Conservation (phyloP, 2,888 invertebrate species). For the Chrysina gloriosa region DNA sequence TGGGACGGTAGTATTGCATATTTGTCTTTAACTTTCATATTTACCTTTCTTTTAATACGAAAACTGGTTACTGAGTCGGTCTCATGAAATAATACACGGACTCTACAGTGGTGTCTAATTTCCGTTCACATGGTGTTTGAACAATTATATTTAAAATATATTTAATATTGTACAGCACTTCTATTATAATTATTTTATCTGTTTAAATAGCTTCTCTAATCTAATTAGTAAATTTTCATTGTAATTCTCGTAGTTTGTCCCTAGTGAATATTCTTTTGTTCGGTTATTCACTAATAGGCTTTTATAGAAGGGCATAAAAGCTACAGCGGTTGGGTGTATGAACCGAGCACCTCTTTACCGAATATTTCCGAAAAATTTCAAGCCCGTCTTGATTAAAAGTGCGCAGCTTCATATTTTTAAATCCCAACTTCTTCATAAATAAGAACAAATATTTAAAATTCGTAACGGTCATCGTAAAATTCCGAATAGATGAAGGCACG, state of each 20-base stretch:
- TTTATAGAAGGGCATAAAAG: slow-evolving; percentile 7
- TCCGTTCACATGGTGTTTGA: no score
- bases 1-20: no score
- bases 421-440: neutral
- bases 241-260: slow-evolving; percentile 1
- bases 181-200: neutral
- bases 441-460: neutral
- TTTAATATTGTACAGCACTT: no score
- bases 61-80: no score
- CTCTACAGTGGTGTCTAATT: no score
- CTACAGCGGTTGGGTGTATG: slow-evolving; percentile 1
- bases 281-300: slow-evolving; percentile 19
- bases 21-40: no score
- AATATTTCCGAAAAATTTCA: slow-evolving; percentile 9
- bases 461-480: slow-evolving; percentile 6
- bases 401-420: neutral
- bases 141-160: no score
- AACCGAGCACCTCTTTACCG: slow-evolving; percentile 24
- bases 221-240: neutral
- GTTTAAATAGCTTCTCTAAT: neutral
- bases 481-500: slow-evolving; percentile 1
- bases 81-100: no score
- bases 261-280: neutral
- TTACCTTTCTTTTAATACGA: no score
- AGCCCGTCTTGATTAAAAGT: slow-evolving; percentile 35